These are phyloP conservation scores for Liolophura sinensis DNA, from an alignment of 1,140 invertebrate species.

Conservation along the genomic window DNA sequence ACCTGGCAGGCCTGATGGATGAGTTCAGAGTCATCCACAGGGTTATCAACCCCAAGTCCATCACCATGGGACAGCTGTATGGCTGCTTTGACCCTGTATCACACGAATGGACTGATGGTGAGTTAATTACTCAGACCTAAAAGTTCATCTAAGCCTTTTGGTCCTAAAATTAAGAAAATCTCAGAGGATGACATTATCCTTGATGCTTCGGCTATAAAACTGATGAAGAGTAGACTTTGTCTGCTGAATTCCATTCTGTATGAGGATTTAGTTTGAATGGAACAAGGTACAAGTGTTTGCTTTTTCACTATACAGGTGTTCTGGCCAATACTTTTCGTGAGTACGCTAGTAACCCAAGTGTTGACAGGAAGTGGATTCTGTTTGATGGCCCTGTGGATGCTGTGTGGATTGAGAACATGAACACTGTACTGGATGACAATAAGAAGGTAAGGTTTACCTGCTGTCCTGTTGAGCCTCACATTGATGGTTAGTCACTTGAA, in stretches of 20 bases:
- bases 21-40: slow-evolving; percentile 52
- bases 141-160: too few relatives aligned
- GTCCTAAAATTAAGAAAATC: not conserved
- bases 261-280: too few relatives aligned
- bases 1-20: slow-evolving; percentile 45
- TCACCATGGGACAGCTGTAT: slow-evolving; percentile 62
- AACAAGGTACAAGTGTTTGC: too few relatives aligned
- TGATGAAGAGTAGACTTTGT: too few relatives aligned
- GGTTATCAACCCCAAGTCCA: slow-evolving; percentile 60
- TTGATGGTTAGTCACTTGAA: too few relatives aligned
- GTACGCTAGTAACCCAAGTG: slow-evolving; percentile 55
- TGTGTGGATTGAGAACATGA: slow-evolving; percentile 63
- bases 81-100: slow-evolving; percentile 61
- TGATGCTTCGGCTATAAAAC: too few relatives aligned
- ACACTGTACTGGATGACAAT: slow-evolving; percentile 61
- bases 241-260: too few relatives aligned
- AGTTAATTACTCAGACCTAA: too few relatives aligned
- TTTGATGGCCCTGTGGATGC: slow-evolving; percentile 62
- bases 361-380: slow-evolving; percentile 63
- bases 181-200: not conserved
- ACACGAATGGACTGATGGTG: slow-evolving; percentile 62
- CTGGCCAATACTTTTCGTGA: slow-evolving; percentile 59
- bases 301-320: slow-evolving; percentile 62
- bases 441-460: slow-evolving; percentile 53
- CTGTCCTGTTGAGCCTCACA: not conserved